Base-by-base conservation (phyloP, 1,140 invertebrate species). In the Heliconius himera region DNA sequence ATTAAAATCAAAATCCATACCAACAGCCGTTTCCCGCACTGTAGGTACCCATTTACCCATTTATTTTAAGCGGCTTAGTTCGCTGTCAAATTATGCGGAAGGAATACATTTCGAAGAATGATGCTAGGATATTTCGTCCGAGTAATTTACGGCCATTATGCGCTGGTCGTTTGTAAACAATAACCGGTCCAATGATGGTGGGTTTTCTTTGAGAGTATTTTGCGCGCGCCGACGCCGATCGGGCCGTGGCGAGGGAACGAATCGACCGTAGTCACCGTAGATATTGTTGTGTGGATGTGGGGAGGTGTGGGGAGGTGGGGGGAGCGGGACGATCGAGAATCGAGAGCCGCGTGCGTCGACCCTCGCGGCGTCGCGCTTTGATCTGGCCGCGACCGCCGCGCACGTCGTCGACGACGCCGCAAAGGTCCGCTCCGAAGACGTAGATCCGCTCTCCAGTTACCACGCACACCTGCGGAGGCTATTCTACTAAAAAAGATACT, bases 281-380 rank as follows among this genome's bases (percentile, higher is more conserved):
- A 83, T 86, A 86, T 88, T 84, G 85, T 86, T 86, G 80, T 81
- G 54, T 84, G 78, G 71, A 79, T 49, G 80, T 76, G 79, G 72
- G 80, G 76, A 51, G 75, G 73, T 73, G 51, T 16, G 49, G 18
- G 49, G 49, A 5, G 51, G 18, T 76, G 82, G 60, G 84, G 84
- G 73, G 79, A 54, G 85, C 82, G 85, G 87, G 87, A 84, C 81
- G 86, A 87, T 86, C 87, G 86, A 86, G 85, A 80, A 88, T 88
- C 87, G 87, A 88, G 87, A 86, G 85, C 89, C 89, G 91, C 92
- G 91, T 92, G 89, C 91, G 90, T 92, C 91, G 90, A 92, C 91
- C 91, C 87, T 86, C 89, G 87, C 81, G 82, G 81, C 80, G 77
- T 56, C 79, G 81, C 83, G 86, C 92, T 93, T 93, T 93, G 91